Conservation (phyloP, 2,888 invertebrate genomes). For the Nephrocerus scutellatus region DNA sequence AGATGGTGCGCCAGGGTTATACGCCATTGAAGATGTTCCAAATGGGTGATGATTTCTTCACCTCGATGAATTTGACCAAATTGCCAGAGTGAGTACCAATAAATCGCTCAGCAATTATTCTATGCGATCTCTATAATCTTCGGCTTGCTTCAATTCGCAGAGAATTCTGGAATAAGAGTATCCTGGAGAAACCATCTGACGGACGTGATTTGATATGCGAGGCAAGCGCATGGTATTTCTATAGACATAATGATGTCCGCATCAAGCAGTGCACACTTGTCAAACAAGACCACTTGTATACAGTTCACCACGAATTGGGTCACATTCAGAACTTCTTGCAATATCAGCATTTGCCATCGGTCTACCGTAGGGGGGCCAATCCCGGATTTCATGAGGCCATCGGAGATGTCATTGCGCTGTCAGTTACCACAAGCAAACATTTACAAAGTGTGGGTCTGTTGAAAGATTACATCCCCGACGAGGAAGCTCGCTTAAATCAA, state of each 20-base stretch:
- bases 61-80: conserved; percentile 69
- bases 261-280: conserved; percentile 38
- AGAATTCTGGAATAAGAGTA: conserved; percentile 71
- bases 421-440: conserved; percentile 61
- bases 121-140: not conserved
- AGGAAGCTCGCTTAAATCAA: conserved; percentile 56
- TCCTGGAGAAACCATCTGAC: conserved; percentile 65
- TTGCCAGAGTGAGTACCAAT: conserved; percentile 55
- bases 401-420: conserved; percentile 61
- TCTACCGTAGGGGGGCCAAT: conserved; percentile 66
- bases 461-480: conserved; percentile 53
- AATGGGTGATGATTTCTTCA: conserved; percentile 79
- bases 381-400: conserved; percentile 70
- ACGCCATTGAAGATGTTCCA: conserved; percentile 73
- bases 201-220: conserved; percentile 69
- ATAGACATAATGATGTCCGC: conserved; percentile 60
- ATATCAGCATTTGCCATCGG: conserved; percentile 63
- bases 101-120: no score
- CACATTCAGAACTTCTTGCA: conserved; percentile 34
- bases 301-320: conserved; percentile 38
- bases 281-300: conserved; percentile 37
- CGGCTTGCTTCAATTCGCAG: conserved; percentile 38
- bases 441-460: conserved; percentile 58
- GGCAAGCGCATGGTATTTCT: conserved; percentile 79
- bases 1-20: conserved; percentile 68